Evolutionary conservation across 2,113 vertebrate genomes (phyloP).

Genomic region (Sisor rabdophorus): DNA sequence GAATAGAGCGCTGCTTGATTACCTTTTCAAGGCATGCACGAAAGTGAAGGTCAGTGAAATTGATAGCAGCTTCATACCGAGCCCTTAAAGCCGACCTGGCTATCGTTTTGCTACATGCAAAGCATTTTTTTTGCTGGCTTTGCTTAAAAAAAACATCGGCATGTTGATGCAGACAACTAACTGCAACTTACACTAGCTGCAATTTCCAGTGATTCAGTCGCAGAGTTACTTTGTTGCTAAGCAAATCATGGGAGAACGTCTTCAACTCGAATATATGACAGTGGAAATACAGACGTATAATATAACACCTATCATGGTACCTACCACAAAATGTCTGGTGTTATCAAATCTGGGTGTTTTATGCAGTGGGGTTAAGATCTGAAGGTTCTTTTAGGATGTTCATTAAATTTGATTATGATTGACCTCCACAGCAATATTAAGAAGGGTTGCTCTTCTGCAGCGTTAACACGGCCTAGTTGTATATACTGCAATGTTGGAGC

Average conservation of each 20-base stretch:
- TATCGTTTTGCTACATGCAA: conserved; percentile 59
- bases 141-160: conserved; percentile 55
- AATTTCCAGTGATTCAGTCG: conserved; percentile 45
- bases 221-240: conserved; percentile 58
- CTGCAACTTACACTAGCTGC: conserved; percentile 56
- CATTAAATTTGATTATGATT: conserved; percentile 68
- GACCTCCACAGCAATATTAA: conserved; percentile 62
- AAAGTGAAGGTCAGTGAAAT: conserved; percentile 68
- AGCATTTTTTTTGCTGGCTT: conserved; percentile 59
- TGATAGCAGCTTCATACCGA: conserved; percentile 66
- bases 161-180: conserved; percentile 57
- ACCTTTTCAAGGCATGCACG: conserved; percentile 58
- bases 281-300: neutral
- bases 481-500: conserved; percentile 50
- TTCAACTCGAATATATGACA: neutral
- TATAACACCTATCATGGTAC: neutral
- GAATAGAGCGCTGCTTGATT: conserved; percentile 44
- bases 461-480: conserved; percentile 60
- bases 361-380: conserved; percentile 67
- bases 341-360: conserved; percentile 43
- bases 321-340: neutral
- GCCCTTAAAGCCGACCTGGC: conserved; percentile 52
- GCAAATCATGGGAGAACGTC: conserved; percentile 41
- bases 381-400: conserved; percentile 67
- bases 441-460: conserved; percentile 51